phyloP scores from a whole-genome alignment of 2,888 invertebrate genomes.

The Cataglyphis cursor region DNA sequence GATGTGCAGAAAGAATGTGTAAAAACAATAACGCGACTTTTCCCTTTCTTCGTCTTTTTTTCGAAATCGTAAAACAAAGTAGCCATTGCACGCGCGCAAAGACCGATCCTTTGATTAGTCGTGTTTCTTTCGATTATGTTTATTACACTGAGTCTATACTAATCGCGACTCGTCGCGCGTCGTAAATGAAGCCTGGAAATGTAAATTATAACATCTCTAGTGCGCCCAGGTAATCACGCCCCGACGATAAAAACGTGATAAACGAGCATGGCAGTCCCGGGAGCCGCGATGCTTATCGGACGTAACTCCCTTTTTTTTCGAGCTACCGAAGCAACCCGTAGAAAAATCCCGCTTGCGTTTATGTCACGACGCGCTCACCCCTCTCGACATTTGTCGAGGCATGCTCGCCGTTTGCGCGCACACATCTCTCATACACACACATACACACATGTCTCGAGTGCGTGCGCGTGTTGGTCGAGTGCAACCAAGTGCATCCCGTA shows the following conservation, averaged over 20 bases:
- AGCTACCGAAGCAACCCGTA: slow-evolving; percentile 61
- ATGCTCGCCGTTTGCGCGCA: slow-evolving; percentile 17
- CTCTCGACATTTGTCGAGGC: slow-evolving; percentile 51
- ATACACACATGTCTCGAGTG: background rate
- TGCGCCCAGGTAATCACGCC: slow-evolving; percentile 76
- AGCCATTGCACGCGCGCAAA: slow-evolving; percentile 25
- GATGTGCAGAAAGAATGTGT: slow-evolving; percentile 27
- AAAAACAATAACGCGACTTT: slow-evolving; percentile 42
- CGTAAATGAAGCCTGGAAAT: slow-evolving; percentile 64
- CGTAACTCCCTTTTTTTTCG: slow-evolving; percentile 66
- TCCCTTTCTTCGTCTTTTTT: background rate
- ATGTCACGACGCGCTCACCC: slow-evolving; percentile 59
- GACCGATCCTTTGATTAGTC: slow-evolving; percentile 42
- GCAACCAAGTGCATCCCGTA: slow-evolving; percentile 65
- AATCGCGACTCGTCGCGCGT: slow-evolving; percentile 53
- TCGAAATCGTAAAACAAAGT: slow-evolving; percentile 70
- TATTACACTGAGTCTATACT: slow-evolving; percentile 55
- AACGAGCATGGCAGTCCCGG: slow-evolving; percentile 71
- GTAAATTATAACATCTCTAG: slow-evolving; percentile 76
- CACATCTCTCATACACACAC: background rate
- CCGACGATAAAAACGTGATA: slow-evolving; percentile 78
- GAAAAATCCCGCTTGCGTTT: slow-evolving; percentile 69
- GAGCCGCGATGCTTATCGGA: slow-evolving; percentile 74
- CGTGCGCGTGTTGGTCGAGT: slow-evolving; percentile 46
- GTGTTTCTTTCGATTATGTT: slow-evolving; percentile 62